phyloP scores from a whole-genome alignment of 1,140 invertebrate genomes.

The Drosophila setifemur region DNA sequence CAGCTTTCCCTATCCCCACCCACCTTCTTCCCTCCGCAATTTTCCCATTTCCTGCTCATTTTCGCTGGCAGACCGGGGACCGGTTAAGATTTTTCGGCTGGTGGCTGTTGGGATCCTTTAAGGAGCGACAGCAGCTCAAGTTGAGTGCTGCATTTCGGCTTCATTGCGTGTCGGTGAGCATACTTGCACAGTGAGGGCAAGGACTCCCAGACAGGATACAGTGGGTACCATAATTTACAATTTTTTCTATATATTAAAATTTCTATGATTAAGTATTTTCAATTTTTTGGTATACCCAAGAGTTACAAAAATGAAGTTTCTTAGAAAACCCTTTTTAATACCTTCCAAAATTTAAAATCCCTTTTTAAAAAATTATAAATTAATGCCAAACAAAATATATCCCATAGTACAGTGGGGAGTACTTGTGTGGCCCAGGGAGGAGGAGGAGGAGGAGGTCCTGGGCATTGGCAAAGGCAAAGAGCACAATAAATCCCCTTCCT shows the following conservation, averaged over 20 bases:
- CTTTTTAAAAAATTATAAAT: too few species aligned
- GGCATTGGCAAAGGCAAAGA: slow-evolving; percentile 8
- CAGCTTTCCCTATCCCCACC: neutral
- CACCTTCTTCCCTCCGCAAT: neutral
- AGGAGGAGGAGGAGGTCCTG: neutral
- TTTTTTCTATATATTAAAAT: too few species aligned
- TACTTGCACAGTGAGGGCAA: slow-evolving; percentile 25
- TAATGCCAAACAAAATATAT: too few species aligned
- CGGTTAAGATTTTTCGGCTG: slow-evolving; percentile 57
- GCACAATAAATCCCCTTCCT: slow-evolving; percentile 69
- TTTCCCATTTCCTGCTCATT: slow-evolving; percentile 26
- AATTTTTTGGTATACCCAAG: too few species aligned
- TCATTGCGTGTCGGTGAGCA: slow-evolving; percentile 63
- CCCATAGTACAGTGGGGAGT: too few species aligned
- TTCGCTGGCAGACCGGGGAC: slow-evolving; percentile 5
- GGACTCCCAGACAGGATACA: neutral
- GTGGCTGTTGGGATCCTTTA: slow-evolving; percentile 15
- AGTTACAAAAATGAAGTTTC: too few species aligned
- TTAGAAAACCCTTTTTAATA: too few species aligned
- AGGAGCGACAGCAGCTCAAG: slow-evolving; percentile 40
- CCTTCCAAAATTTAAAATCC: too few species aligned
- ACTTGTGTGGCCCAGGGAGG: too few species aligned
- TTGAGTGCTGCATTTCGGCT: slow-evolving; percentile 72
- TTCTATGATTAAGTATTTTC: too few species aligned
- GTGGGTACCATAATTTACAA: too few species aligned